Conservation (phyloP, 1,140 invertebrate genomes). For the Pseudomyrmex flavicornis region DNA sequence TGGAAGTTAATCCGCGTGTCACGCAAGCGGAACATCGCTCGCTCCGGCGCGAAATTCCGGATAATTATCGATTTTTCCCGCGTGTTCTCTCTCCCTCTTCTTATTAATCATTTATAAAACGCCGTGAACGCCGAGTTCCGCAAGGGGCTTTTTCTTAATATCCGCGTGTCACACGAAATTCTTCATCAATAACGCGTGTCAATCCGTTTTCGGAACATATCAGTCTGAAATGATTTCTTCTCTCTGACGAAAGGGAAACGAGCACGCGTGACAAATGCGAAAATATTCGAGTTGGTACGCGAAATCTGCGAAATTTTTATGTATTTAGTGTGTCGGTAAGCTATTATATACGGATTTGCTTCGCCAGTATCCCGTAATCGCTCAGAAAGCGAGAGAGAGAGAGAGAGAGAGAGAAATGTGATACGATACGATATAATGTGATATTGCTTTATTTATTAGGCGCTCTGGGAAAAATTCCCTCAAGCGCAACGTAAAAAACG, state of each 20-base stretch:
- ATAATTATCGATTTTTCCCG: slow-evolving; percentile 38
- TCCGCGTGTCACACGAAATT: slow-evolving; percentile 42
- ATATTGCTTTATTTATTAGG: too few species aligned
- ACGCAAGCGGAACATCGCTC: slow-evolving; percentile 37
- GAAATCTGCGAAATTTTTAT: slow-evolving; percentile 1
- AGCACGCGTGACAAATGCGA: not conserved
- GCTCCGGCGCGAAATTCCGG: slow-evolving; percentile 31
- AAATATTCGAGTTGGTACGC: slow-evolving; percentile 8
- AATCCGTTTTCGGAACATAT: not conserved
- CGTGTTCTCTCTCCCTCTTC: not conserved
- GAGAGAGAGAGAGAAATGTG: not conserved
- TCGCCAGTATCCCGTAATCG: not conserved
- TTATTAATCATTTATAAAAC: slow-evolving; percentile 48
- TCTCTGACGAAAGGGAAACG: not conserved
- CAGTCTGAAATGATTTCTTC: not conserved
- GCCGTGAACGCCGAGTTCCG: slow-evolving; percentile 11
- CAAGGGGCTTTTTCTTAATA: slow-evolving; percentile 36
- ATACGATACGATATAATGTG: too few species aligned
- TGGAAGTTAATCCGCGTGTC: slow-evolving; percentile 24
- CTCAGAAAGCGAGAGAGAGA: not conserved
- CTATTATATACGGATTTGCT: too few species aligned
- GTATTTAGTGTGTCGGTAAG: not conserved
- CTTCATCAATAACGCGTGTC: slow-evolving; percentile 37
- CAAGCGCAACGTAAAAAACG: too few species aligned
- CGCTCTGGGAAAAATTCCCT: too few species aligned